Evolutionary conservation across 2,113 vertebrate species (phyloP).

Genomic region (Dunckerocampus dactyliophorus): DNA sequence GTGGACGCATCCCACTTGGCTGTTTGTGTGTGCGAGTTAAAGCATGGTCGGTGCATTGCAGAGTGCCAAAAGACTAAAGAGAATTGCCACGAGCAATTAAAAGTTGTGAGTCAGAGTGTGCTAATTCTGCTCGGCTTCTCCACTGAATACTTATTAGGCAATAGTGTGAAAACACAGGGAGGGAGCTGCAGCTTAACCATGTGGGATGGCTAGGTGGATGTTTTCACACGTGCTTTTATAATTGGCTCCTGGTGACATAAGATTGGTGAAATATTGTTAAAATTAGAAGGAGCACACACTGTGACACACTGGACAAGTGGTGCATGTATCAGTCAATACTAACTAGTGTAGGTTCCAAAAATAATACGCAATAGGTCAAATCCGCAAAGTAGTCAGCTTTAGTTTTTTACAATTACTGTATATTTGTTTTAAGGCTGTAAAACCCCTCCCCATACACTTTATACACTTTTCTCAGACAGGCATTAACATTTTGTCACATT

Average conservation of each 20-base stretch:
- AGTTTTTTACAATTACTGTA: too few relatives aligned
- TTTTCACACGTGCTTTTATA: background rate
- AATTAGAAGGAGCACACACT: conserved; percentile 8
- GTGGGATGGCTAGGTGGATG: background rate
- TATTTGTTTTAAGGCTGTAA: too few relatives aligned
- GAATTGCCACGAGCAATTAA: conserved; percentile 52
- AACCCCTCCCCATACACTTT: too few relatives aligned
- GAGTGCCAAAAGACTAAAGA: conserved; percentile 32
- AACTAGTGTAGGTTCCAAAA: too few relatives aligned
- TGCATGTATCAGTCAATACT: conserved; percentile 10
- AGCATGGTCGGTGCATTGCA: conserved; percentile 28
- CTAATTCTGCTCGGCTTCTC: conserved; percentile 37
- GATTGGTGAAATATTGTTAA: conserved; percentile 6
- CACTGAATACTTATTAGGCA: conserved; percentile 43
- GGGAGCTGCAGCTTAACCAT: background rate
- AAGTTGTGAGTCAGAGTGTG: conserved; percentile 44
- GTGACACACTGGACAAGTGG: conserved; percentile 9
- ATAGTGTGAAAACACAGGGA: conserved; percentile 19
- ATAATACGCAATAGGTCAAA: too few relatives aligned
- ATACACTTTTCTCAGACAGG: too few relatives aligned
- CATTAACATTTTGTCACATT: too few relatives aligned
- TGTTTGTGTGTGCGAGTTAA: conserved; percentile 25
- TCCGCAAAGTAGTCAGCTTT: too few relatives aligned
- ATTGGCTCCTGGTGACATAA: background rate
- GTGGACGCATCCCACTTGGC: conserved; percentile 22